Conservation (phyloP, 2,113 vertebrate species). For the Callipepla squamata region DNA sequence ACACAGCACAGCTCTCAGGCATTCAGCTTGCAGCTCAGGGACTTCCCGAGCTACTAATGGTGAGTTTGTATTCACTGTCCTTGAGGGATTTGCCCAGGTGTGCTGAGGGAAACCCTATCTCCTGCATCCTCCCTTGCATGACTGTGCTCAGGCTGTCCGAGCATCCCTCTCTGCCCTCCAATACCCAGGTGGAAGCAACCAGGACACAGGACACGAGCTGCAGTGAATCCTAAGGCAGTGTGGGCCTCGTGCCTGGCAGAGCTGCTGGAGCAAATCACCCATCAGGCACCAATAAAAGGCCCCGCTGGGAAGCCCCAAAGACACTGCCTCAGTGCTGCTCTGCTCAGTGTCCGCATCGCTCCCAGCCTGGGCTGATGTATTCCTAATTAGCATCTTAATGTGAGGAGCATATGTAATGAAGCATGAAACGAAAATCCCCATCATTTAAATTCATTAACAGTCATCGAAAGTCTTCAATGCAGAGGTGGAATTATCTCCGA, state of each 20-base stretch:
- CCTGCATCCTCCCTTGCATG: background rate
- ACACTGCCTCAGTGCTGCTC: constrained; percentile 4
- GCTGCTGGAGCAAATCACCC: constrained; percentile 17
- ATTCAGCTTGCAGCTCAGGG: background rate
- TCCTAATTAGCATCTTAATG: constrained; percentile 78
- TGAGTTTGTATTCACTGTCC: background rate
- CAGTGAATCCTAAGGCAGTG: background rate
- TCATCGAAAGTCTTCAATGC: constrained; percentile 64
- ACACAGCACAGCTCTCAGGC: background rate
- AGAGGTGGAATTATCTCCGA: constrained; percentile 74
- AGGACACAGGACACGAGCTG: background rate
- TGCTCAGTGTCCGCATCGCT: constrained; percentile 24
- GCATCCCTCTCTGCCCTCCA: background rate
- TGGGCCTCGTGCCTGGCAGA: background rate
- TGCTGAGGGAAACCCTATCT: background rate
- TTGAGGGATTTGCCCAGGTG: background rate
- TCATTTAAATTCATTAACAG: constrained; percentile 83
- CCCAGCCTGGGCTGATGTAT: constrained; percentile 50
- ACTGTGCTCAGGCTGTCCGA: background rate
- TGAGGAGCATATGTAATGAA: constrained; percentile 74
- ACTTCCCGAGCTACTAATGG: background rate
- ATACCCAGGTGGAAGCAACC: background rate
- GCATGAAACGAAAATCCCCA: constrained; percentile 77
- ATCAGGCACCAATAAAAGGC: constrained; percentile 17
- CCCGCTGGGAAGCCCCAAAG: background rate